Evolutionary conservation across 2,888 invertebrate species (phyloP).

Genomic region (Catocala fraxini): DNA sequence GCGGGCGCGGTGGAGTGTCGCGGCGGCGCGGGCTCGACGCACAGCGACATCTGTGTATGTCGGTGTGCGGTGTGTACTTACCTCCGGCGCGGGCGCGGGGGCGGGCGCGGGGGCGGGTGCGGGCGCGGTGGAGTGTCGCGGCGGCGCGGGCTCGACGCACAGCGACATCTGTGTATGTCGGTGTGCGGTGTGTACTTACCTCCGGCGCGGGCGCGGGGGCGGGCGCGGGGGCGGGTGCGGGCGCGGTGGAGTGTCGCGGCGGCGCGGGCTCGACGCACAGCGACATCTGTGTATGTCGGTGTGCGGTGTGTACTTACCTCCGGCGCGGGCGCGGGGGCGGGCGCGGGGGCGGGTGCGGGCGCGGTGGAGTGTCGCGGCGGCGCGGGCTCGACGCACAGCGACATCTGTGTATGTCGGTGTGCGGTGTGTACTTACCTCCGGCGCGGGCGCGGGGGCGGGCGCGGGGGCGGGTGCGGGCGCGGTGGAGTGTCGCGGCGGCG

Average conservation of each 20-base stretch:
- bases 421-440: constrained; percentile 33
- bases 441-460: constrained; percentile 40
- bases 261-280: constrained; percentile 16
- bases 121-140: neutral
- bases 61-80: neutral
- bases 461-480: constrained; percentile 1
- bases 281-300: no score
- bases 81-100: no score
- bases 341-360: neutral
- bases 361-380: constrained; percentile 53
- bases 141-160: constrained; percentile 4
- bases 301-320: neutral
- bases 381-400: constrained; percentile 64
- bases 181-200: neutral
- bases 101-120: neutral
- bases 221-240: neutral
- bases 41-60: neutral
- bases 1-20: neutral
- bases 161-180: neutral
- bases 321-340: no score
- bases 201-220: no score
- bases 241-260: constrained; percentile 10
- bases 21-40: neutral
- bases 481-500: constrained; percentile 50
- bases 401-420: no score